Evolutionary conservation across 2,113 vertebrate genomes (phyloP).

Genomic region (Phaethon lepturus): DNA sequence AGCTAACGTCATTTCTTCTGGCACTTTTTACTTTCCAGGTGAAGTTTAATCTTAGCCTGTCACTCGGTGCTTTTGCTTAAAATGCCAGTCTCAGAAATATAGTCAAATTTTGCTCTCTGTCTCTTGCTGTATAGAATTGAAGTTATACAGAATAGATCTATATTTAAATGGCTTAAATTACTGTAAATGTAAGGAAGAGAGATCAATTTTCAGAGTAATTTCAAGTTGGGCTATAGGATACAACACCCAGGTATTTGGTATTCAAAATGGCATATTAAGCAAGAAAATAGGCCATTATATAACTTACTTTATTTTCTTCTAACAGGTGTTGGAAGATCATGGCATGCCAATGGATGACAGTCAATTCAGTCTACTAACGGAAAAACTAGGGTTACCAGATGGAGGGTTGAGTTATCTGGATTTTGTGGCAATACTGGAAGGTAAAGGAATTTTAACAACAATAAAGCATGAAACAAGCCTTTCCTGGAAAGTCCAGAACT

Average conservation of each 20-base stretch:
- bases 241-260: neutral
- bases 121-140: neutral
- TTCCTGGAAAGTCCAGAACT: neutral
- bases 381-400: constrained; percentile 43
- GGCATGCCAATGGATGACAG: constrained; percentile 58
- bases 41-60: neutral
- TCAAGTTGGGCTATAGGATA: neutral
- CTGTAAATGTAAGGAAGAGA: neutral
- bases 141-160: neutral
- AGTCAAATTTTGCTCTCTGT: neutral
- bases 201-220: neutral
- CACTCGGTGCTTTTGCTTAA: neutral
- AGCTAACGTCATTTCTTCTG: neutral
- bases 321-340: constrained; percentile 61
- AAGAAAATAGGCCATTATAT: neutral
- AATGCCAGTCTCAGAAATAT: neutral
- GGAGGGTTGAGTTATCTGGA: constrained; percentile 58
- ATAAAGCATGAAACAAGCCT: neutral
- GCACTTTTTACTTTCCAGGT: neutral
- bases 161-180: neutral
- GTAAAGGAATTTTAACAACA: neutral
- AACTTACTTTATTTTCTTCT: neutral
- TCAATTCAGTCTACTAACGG: constrained; percentile 36
- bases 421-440: constrained; percentile 64
- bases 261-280: neutral